phyloP scores from a whole-genome alignment of 2,888 invertebrate species.

The Pollenia amentaria region DNA sequence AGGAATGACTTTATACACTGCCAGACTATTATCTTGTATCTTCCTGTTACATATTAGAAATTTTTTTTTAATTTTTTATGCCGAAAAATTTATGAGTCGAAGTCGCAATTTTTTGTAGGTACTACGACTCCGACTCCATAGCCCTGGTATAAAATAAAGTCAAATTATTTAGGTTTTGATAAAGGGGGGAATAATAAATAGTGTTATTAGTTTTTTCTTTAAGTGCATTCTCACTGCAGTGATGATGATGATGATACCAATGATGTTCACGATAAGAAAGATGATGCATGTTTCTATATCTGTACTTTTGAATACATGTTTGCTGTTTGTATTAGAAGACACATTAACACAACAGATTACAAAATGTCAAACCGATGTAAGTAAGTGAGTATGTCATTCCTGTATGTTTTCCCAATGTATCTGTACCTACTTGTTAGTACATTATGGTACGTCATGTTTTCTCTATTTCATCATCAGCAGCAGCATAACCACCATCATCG shows the following conservation, averaged over 20 bases:
- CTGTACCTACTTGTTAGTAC: constrained; percentile 55
- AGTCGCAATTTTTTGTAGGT: no score
- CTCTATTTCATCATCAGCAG: constrained; percentile 22
- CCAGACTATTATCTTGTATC: no score
- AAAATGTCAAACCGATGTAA: constrained; percentile 67
- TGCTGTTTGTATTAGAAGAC: constrained; percentile 57
- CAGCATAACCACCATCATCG: constrained; percentile 11
- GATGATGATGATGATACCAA: constrained; percentile 12
- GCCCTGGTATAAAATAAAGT: no score
- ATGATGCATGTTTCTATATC: constrained; percentile 46
- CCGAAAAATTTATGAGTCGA: no score
- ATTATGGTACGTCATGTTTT: constrained; percentile 27
- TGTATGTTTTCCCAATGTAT: constrained; percentile 12
- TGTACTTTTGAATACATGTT: constrained; percentile 34
- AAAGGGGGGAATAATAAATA: no score
- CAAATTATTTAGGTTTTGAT: no score
- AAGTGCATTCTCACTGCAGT: background rate
- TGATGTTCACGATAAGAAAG: constrained; percentile 52
- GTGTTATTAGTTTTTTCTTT: constrained; percentile 5
- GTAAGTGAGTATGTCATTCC: constrained; percentile 41
- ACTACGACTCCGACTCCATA: no score
- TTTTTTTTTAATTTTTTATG: no score
- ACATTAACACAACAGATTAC: constrained; percentile 59
- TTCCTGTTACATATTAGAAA: no score
- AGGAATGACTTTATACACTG: no score